Evolutionary conservation across 2,113 vertebrate species (phyloP).

Genomic region (Syngnathus typhle): DNA sequence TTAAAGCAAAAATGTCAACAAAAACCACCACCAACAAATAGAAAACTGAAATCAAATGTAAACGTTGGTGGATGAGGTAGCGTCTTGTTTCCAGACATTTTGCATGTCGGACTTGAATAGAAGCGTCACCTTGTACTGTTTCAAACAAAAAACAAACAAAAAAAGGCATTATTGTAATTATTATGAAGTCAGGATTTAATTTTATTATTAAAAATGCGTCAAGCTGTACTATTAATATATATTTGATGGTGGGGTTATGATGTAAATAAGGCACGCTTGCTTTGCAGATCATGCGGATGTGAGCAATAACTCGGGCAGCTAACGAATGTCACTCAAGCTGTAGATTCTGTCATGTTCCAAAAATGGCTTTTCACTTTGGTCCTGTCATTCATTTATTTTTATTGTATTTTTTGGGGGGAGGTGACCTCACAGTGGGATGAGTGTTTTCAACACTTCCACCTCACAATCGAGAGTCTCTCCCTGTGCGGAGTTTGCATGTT

Average conservation of each 20-base stretch:
- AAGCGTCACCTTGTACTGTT: constrained; percentile 93
- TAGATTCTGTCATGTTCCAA: constrained; percentile 77
- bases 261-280: constrained; percentile 74
- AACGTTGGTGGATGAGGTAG: constrained; percentile 94
- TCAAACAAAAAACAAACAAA: constrained; percentile 54
- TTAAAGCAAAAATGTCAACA: constrained; percentile 69
- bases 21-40: constrained; percentile 52
- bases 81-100: constrained; percentile 93
- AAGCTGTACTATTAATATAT: constrained; percentile 99
- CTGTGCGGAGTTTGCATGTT: background rate
- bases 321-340: constrained; percentile 99
- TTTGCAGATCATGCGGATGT: constrained; percentile 92
- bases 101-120: constrained; percentile 97
- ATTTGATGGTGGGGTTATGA: constrained; percentile 86
- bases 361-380: constrained; percentile 30
- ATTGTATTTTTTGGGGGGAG: background rate
- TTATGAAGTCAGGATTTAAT: constrained; percentile 93
- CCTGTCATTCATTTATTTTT: constrained; percentile 8
- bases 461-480: background rate
- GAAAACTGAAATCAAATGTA: constrained; percentile 85
- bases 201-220: constrained; percentile 91
- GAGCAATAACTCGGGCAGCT: constrained; percentile 99
- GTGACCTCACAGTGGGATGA: background rate
- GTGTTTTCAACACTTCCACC: background rate
- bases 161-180: constrained; percentile 97